Evolutionary conservation across 1,140 invertebrate species (phyloP).

Genomic region (Drosophila nasuta): DNA sequence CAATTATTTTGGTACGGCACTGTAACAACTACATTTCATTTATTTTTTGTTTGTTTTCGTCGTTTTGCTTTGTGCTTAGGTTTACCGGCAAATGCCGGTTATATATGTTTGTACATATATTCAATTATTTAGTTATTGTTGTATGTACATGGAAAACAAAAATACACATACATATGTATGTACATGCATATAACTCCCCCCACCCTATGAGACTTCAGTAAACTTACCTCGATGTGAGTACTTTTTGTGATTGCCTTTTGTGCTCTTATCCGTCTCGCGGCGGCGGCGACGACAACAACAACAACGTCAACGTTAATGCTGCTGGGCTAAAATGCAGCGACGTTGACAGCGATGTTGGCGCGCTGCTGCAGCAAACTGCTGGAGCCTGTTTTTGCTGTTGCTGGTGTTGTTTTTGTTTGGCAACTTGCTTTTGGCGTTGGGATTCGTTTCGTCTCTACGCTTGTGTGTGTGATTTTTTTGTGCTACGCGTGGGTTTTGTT

Average conservation of each 20-base stretch:
- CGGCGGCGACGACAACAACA: conserved; percentile 58
- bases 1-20: conserved; percentile 15
- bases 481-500: conserved; percentile 34
- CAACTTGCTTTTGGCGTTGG: conserved; percentile 50
- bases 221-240: conserved; percentile 59
- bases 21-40: neutral
- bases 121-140: conserved; percentile 20
- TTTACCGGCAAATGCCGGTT: conserved; percentile 66
- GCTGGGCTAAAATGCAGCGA: conserved; percentile 51
- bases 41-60: conserved; percentile 24
- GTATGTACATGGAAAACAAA: conserved; percentile 8
- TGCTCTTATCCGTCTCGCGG: conserved; percentile 42
- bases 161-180: neutral
- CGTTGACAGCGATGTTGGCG: conserved; percentile 53
- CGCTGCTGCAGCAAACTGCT: conserved; percentile 41
- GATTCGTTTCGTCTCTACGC: conserved; percentile 36
- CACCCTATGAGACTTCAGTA: too few relatives aligned
- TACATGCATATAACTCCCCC: neutral
- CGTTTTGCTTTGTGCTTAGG: conserved; percentile 35
- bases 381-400: conserved; percentile 43
- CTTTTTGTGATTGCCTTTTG: conserved; percentile 54
- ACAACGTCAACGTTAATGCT: conserved; percentile 49
- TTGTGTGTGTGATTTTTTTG: conserved; percentile 15
- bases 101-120: conserved; percentile 11
- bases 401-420: conserved; percentile 52